phyloP scores from a whole-genome alignment of 2,113 vertebrate species.

The Rhegmatorhina hoffmannsi region DNA sequence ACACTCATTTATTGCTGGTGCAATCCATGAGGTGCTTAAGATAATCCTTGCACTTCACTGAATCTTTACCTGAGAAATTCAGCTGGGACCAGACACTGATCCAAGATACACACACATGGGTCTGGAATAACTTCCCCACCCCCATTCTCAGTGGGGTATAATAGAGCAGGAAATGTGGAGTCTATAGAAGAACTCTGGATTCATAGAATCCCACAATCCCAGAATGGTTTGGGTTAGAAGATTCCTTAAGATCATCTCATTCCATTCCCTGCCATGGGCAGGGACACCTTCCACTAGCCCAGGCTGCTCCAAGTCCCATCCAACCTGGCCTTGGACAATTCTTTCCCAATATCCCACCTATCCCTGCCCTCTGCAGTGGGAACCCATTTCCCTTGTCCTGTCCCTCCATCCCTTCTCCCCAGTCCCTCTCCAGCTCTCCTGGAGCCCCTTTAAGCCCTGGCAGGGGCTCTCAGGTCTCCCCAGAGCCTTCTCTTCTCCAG shows the following conservation, averaged over 20 bases:
- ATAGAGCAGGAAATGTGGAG: background rate
- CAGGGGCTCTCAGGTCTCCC: background rate
- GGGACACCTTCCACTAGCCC: background rate
- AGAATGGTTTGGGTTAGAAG: background rate
- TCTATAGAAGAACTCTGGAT: background rate
- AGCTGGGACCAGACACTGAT: background rate
- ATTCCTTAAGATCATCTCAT: rapidly evolving
- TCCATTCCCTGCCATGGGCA: background rate
- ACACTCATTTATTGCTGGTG: background rate
- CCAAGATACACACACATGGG: background rate
- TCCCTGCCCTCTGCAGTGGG: background rate
- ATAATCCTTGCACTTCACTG: background rate
- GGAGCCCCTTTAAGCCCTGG: background rate
- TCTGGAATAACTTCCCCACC: background rate
- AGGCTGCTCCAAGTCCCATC: background rate
- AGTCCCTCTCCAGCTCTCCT: background rate
- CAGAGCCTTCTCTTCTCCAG: background rate
- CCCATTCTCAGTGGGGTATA: background rate
- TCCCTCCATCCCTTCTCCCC: background rate
- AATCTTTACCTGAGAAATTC: background rate
- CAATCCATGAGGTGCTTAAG: background rate
- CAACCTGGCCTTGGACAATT: background rate
- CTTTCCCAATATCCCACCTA: background rate
- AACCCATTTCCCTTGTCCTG: background rate
- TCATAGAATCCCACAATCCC: background rate